Base-by-base conservation (phyloP, 2,888 invertebrate species). In the Xestia ashworthii region DNA sequence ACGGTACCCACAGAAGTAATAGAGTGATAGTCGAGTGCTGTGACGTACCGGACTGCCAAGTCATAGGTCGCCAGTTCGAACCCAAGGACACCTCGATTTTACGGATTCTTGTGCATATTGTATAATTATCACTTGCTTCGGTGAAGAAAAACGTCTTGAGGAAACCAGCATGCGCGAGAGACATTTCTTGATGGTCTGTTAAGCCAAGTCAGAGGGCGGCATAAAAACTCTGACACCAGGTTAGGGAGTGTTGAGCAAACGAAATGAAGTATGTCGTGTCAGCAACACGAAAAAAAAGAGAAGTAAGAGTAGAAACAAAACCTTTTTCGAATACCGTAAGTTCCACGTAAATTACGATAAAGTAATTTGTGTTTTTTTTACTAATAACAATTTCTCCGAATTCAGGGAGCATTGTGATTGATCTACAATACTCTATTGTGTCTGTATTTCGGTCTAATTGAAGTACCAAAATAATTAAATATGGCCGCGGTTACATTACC, bases 351-450 rank as follows among this genome's bases (percentile, higher is more conserved):
- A n/a, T 41, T 65, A 41, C 25, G 5, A 25, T 70, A 25, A 46
- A 8, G 46, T 12, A 38, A 38, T 32, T 46, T 50, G 38, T 68
- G 16, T 19, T 25, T n/a, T 48, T 64, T 38, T 32, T 32, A 41
- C 9, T 6, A 55, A 58, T 74, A 62, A 79, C 5, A 69, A 41
- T 76, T 68, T 46, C 53, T 55, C n/a, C 12, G 62, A 64, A 76
- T 69, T 46, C 16, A 69, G 19, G 11, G 14, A 5, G 3, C 25
- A 58, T 69, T 53, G 25, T 76, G 46, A 65, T 75, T 58, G 38
- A 69, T 65, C 12, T 74, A 68, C 69, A 76, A 70, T 60, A 46
- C 19, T 53, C 55, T 19, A 70, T 80, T 80, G 69, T 80, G 58
- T 32, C 53, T 16, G 41, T 60, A 46, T 74, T 74, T 41, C 46